A percentile compares a stretch with the other conserved stretches of the same genome.
Conservation (phyloP, 1,140 invertebrate genomes). For the Drosophila azteca region DNA sequence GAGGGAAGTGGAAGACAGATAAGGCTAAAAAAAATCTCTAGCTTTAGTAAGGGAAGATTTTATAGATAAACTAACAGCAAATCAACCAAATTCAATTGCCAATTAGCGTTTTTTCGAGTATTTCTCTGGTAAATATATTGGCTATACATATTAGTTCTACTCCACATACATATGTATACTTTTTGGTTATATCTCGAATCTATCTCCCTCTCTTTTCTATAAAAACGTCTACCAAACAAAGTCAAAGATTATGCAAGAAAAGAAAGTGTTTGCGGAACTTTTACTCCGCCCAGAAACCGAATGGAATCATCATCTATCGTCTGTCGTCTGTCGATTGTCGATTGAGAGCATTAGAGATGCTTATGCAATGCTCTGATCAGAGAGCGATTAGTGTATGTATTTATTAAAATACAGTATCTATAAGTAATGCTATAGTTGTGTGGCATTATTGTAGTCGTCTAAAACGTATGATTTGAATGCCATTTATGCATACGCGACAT, state of each 20-base stretch:
- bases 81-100: too few relatives aligned
- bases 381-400: conserved; percentile 55
- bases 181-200: not conserved
- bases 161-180: not conserved
- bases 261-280: conserved; percentile 73
- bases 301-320: conserved; percentile 1
- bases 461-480: conserved; percentile 62
- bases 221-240: too few relatives aligned
- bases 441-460: conserved; percentile 35
- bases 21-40: too few relatives aligned
- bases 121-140: too few relatives aligned
- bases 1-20: too few relatives aligned
- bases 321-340: too few relatives aligned
- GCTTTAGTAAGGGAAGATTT: too few relatives aligned
- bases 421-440: conserved; percentile 42
- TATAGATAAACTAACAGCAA: too few relatives aligned
- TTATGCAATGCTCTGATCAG: conserved; percentile 39
- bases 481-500: conserved; percentile 39
- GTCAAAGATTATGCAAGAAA: conserved; percentile 40
- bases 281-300: conserved; percentile 46
- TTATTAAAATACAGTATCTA: conserved; percentile 41
- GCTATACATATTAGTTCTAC: too few relatives aligned
- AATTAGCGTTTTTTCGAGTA: too few relatives aligned
- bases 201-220: too few relatives aligned
- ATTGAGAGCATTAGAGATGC: not conserved